phyloP scores from a whole-genome alignment of 2,113 vertebrate genomes.

The Coreoperca whiteheadi region DNA sequence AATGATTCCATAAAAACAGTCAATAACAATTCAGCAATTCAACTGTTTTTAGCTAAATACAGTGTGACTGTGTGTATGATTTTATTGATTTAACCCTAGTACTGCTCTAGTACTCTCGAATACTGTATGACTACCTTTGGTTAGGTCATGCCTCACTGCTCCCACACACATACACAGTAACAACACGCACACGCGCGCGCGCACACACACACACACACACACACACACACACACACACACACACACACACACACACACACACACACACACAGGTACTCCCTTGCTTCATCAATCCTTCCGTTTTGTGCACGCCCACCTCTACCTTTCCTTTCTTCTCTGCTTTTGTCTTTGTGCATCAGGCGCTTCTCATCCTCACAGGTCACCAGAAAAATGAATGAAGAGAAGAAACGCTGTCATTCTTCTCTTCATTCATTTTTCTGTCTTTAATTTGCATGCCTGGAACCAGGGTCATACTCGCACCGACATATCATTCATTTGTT shows the following conservation, averaged over 20 bases:
- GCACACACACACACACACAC: background rate
- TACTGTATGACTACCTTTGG: background rate
- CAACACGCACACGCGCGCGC: too few relatives aligned
- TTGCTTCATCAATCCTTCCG: background rate
- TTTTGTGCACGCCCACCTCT: background rate
- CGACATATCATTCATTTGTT: background rate
- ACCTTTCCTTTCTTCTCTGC: background rate
- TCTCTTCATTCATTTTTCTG: background rate
- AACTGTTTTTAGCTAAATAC: background rate
- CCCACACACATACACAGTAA: background rate
- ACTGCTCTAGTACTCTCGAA: background rate
- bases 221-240: background rate
- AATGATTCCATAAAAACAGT: background rate
- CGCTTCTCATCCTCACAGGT: background rate
- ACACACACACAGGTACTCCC: background rate
- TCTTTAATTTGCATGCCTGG: background rate
- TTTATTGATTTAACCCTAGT: background rate
- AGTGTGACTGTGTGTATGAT: background rate
- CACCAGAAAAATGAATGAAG: too few relatives aligned
- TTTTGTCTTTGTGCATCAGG: conserved; percentile 1
- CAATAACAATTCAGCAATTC: too few relatives aligned
- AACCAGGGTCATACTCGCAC: background rate
- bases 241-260: background rate
- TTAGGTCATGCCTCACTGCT: background rate
- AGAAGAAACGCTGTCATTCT: too few relatives aligned